Base-by-base conservation (phyloP, 1,140 invertebrate genomes). In the Bombus confusus region DNA sequence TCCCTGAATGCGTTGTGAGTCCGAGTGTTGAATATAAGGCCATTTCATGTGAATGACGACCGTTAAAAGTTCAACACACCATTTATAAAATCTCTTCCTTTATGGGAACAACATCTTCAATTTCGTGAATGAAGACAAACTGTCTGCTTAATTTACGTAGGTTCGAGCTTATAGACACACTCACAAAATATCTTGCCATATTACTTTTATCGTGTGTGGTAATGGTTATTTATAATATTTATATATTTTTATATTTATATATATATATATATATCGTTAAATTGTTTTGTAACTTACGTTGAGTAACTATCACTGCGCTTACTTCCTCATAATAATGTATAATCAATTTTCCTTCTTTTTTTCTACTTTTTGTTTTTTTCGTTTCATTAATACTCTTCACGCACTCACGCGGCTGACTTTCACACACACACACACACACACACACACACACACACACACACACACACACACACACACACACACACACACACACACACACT, bases 181-280 rank as follows among this genome's bases (percentile, higher is more conserved):
- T 91, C 90, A 88, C 88, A 93, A 93, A 93, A 93, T 93, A 93
- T 93, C 89, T 92, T 90, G 89, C 84, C 84, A 91, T 89, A 84
- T 88, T 93, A 85, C 88, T 91, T 82, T 92, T 86, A 89, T 93
- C 81, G 83, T 85, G 82, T 89, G 80, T 86, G 85, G 37, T 92
- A 92, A 88, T 87, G 79, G 71, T 93, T 90, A 85, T 90, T 89
- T 73, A 86, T 91, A 84, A 82, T 80, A 86, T 85, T 82, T 86
- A 88, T 68, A 64, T 64, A 66, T 31, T 18, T 86, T 88, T 68
- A 77, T 77, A 82, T n/a, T n/a, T n/a, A n/a, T 80, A 84, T 85
- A 82, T 86, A 89, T 68, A 77, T 83, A 88, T 86, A 73, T 90
- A 83, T 83, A 88, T 47, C 59, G 64, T 83, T 87, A 76, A 68